These are phyloP conservation scores for Gasterosteus nipponicus DNA, from an alignment of 2,113 vertebrate genomes.

Conservation along the genomic window DNA sequence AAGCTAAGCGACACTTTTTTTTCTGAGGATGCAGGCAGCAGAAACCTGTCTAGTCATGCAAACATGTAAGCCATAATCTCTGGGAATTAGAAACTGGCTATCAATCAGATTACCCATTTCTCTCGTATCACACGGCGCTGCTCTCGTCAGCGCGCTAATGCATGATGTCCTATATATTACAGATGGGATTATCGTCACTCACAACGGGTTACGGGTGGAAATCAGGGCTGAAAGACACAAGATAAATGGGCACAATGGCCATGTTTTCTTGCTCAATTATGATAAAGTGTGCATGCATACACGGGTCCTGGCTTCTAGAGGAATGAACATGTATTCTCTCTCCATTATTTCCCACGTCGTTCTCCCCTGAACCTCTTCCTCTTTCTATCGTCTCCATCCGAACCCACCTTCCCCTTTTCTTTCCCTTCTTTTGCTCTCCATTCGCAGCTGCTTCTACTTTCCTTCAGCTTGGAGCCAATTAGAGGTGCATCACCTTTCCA, in stretches of 20 bases:
- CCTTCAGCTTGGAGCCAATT: conserved; percentile 64
- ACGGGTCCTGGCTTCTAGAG: conserved; percentile 13
- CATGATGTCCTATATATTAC: conserved; percentile 55
- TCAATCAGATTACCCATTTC: conserved; percentile 58
- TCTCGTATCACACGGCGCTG: conserved; percentile 15
- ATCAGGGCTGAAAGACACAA: neutral
- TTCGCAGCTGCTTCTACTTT: conserved; percentile 68
- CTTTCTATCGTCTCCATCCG: conserved; percentile 12
- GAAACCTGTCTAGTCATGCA: conserved; percentile 61
- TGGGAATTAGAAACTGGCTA: conserved; percentile 55
- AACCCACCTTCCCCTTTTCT: conserved; percentile 7
- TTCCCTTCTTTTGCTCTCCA: conserved; percentile 12
- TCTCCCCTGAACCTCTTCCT: neutral
- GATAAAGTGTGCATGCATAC: neutral
- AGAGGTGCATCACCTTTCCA: conserved; percentile 69
- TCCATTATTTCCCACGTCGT: conserved; percentile 10
- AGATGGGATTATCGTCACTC: conserved; percentile 38
- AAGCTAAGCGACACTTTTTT: conserved; percentile 3
- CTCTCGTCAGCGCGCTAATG: conserved; percentile 42
- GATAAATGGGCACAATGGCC: neutral
- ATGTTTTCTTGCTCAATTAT: neutral
- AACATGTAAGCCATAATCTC: conserved; percentile 63
- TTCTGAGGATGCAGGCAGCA: conserved; percentile 39
- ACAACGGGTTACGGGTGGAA: neutral
- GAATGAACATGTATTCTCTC: conserved; percentile 46